Evolutionary conservation across 2,888 invertebrate species (phyloP), one percentile per base, ranked within the genome.

Genomic region (Eudasyphora cyanicolor): DNA sequence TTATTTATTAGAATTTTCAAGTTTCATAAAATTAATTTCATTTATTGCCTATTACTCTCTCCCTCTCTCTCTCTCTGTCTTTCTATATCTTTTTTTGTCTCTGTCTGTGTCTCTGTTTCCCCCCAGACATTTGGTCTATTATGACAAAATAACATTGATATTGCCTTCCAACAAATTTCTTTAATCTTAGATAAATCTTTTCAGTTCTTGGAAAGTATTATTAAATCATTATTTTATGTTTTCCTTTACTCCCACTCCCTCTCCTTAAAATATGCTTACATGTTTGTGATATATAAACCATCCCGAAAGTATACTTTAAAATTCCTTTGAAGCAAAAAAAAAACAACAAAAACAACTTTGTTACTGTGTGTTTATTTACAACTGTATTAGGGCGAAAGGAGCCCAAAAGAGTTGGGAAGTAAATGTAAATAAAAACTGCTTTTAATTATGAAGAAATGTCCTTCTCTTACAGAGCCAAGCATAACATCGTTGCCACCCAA

Each of bases 371-470:
- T 62, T 62, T 29, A 32, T 17, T 32, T 2, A 32, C 17, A 6
- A 24, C 4, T 29, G 3, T 19, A 19, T 51, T 12, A n/a, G 21
- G 21, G 21, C 5, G 51, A 19, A 6, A 32, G 51, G 3, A 19
- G 51, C 1, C 6, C n/a, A n/a, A 29, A 0, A 17, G n/a, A 62
- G 54, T 5, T 17, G 7, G 62, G 32, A n/a, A 8, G n/a, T 8
- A 19, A 17, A 62, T 62, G 29, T 62, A 62, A 62, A 62, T 24
- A 60, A 60, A 12, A 29, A 60, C 29, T 62, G 32, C 12, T 62
- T 62, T 7, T 62, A 62, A 62, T 62, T 62, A 62, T 32, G 62
- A 62, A 32, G 62, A 62, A 62, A 60, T 60, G 21, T 27, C 12
- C n/a, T 45, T 1, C 45, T 2, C 45, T 45, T n/a, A 14, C 14